A percentile compares a stretch with the other conserved stretches of the same genome.
Conservation (phyloP, 1,140 invertebrate species). For the Bicyclus anynana region DNA sequence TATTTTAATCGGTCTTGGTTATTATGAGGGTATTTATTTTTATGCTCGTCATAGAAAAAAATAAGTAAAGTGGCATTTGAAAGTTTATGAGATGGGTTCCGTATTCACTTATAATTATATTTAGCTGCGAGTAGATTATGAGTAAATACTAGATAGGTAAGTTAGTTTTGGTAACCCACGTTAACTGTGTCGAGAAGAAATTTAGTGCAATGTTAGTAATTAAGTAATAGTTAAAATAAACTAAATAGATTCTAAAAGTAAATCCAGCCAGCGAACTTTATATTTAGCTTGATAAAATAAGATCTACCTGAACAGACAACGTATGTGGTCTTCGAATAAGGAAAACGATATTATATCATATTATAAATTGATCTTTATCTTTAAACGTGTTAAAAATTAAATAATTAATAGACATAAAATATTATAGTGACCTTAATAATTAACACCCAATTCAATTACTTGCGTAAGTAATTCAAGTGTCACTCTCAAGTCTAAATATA, state of each 20-base stretch:
- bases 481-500: too few species aligned
- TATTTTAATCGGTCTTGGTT: constrained; percentile 2
- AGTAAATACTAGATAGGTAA: too few species aligned
- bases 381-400: not conserved
- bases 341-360: not conserved
- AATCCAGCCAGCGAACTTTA: not conserved
- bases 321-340: not conserved
- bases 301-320: not conserved
- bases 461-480: too few species aligned
- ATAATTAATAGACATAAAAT: not conserved
- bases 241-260: too few species aligned
- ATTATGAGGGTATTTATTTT: constrained; percentile 14
- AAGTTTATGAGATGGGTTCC: not conserved
- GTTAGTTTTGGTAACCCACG: too few species aligned
- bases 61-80: not conserved
- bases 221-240: too few species aligned
- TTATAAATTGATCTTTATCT: not conserved
- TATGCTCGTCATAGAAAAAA: not conserved
- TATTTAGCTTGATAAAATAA: not conserved
- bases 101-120: not conserved
- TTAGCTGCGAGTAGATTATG: too few species aligned
- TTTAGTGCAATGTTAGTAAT: too few species aligned
- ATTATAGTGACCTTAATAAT: not conserved
- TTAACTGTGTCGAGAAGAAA: too few species aligned
- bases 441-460: too few species aligned